phyloP scores from a whole-genome alignment of 1,140 invertebrate genomes.

The Drosophila guanche region DNA sequence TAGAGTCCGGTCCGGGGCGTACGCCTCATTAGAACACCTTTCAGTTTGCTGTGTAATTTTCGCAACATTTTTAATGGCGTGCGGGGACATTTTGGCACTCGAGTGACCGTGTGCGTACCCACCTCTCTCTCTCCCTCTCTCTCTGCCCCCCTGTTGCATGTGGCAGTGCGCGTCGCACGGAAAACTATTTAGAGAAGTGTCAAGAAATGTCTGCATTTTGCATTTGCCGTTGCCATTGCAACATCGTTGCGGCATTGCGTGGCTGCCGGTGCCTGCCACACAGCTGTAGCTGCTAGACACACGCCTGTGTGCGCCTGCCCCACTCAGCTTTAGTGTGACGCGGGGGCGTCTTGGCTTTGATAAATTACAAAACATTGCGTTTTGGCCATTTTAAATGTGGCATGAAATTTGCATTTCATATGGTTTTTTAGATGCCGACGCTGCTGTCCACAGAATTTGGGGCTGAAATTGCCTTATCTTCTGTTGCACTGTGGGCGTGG shows the following conservation, averaged over 20 bases:
- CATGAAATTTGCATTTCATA: slow-evolving; percentile 80
- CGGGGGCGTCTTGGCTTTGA: slow-evolving; percentile 74
- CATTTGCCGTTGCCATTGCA: slow-evolving; percentile 59
- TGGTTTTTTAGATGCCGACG: slow-evolving; percentile 35
- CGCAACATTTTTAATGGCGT: slow-evolving; percentile 81
- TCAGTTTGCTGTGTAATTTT: slow-evolving; percentile 80
- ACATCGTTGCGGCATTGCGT: slow-evolving; percentile 60
- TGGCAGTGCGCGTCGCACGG: slow-evolving; percentile 61
- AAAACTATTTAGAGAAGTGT: slow-evolving; percentile 82
- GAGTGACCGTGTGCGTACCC: slow-evolving; percentile 69
- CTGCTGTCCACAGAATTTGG: slow-evolving; percentile 69
- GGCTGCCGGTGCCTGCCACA: slow-evolving; percentile 31
- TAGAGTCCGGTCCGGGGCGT: slow-evolving; percentile 61
- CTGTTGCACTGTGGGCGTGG: slow-evolving; percentile 44
- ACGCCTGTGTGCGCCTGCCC: slow-evolving; percentile 7
- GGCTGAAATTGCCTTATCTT: slow-evolving; percentile 62
- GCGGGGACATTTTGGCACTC: slow-evolving; percentile 79
- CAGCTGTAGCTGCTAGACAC: neutral
- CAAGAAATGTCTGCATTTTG: slow-evolving; percentile 80
- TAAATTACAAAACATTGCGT: slow-evolving; percentile 76
- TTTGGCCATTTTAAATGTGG: slow-evolving; percentile 76
- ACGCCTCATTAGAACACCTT: slow-evolving; percentile 81
- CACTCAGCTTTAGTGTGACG: slow-evolving; percentile 4
- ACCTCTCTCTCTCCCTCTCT: neutral
- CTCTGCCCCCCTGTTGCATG: slow-evolving; percentile 19